These are phyloP conservation scores for Ditylenchus weischeri DNA, from an alignment of 2,888 invertebrate species.

Conservation along the genomic window DNA sequence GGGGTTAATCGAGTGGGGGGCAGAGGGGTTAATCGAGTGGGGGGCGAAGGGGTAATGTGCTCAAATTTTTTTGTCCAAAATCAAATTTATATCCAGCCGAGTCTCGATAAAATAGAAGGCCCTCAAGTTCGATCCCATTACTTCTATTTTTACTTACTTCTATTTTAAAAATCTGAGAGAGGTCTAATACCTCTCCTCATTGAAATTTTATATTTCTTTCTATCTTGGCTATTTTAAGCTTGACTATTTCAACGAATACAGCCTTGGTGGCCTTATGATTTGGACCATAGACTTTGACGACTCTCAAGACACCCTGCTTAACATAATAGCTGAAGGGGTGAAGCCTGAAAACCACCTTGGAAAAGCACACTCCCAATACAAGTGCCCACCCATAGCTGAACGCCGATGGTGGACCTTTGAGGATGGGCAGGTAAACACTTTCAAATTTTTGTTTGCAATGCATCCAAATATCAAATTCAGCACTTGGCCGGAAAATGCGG, in stretches of 20 bases:
- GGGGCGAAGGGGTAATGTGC: too few species aligned
- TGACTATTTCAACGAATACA: constrained; percentile 45
- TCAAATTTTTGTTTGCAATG: neutral
- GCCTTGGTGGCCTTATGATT: constrained; percentile 56
- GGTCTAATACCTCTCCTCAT: too few species aligned
- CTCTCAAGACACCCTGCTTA: constrained; percentile 47
- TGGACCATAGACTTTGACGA: constrained; percentile 58
- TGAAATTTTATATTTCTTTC: neutral
- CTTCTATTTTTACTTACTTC: neutral
- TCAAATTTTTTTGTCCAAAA: too few species aligned
- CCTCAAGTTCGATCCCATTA: too few species aligned
- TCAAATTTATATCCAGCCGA: too few species aligned
- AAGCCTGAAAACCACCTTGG: neutral
- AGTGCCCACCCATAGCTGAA: constrained; percentile 50
- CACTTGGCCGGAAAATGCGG: constrained; percentile 57
- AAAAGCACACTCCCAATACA: constrained; percentile 31
- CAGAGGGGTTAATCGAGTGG: too few species aligned
- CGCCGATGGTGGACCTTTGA: constrained; percentile 58
- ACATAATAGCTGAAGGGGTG: constrained; percentile 21
- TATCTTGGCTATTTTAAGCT: constrained; percentile 27
- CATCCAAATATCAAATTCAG: constrained; percentile 15
- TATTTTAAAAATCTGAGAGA: neutral
- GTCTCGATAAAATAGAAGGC: too few species aligned
- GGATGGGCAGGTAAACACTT: constrained; percentile 40
- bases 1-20: too few species aligned